A percentile compares a stretch with the other conserved stretches of the same genome.
These are phyloP conservation scores for Trichonephila inaurata DNA, from an alignment of 1,140 invertebrate genomes.

Conservation along the genomic window DNA sequence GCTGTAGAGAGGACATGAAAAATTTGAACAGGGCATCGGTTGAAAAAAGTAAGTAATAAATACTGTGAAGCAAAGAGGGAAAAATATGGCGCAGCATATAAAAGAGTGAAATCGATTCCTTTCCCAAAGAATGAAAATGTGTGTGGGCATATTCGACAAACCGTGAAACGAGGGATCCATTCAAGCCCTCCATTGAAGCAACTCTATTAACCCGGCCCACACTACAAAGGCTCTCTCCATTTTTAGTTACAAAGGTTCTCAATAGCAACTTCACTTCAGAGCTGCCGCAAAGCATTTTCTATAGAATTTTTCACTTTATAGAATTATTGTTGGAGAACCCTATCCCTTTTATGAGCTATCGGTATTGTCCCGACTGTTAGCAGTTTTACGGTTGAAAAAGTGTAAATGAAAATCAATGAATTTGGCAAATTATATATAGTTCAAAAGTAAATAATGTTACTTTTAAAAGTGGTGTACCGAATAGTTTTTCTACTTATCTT, in stretches of 20 bases:
- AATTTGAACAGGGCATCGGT: neutral
- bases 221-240: slow-evolving; percentile 30
- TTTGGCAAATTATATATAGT: too few species aligned
- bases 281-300: neutral
- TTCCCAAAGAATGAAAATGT: neutral
- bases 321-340: neutral
- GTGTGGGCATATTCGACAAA: slow-evolving; percentile 31
- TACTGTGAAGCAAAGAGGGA: neutral
- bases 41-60: neutral
- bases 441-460: too few species aligned
- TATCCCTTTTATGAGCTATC: neutral
- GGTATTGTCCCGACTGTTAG: neutral
- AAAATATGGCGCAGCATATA: neutral
- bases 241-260: slow-evolving; percentile 47
- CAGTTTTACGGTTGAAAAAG: neutral
- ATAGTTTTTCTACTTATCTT: too few species aligned
- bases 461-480: too few species aligned
- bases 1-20: neutral
- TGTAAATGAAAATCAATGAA: too few species aligned
- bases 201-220: slow-evolving; percentile 38
- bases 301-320: neutral
- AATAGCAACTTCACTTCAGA: neutral
- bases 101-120: slow-evolving; percentile 49
- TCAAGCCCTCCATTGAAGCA: slow-evolving; percentile 21
- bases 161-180: slow-evolving; percentile 53